Percentiles rank a stretch among this genome's conserved stretches.
Evolutionary conservation across 2,888 invertebrate genomes (phyloP).

Genomic region (Patella caerulea): DNA sequence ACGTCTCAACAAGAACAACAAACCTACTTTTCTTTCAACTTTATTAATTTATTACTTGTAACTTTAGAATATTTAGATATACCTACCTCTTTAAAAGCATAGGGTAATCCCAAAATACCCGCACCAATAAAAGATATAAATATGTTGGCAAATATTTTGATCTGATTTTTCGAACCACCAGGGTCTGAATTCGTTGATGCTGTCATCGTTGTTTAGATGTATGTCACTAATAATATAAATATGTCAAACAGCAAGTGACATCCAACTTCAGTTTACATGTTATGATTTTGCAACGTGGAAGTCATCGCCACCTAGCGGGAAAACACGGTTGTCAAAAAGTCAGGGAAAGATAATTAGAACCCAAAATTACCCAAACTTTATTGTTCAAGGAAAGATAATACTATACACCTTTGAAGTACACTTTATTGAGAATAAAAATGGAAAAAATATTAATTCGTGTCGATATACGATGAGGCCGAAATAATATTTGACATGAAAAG

Average conservation of each 20-base stretch:
- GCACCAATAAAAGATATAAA: constrained; percentile 73
- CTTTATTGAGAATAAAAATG: too few species aligned
- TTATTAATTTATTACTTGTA: background rate
- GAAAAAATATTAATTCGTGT: too few species aligned
- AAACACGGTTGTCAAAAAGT: background rate
- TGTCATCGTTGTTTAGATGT: constrained; percentile 35
- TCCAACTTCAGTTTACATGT: background rate
- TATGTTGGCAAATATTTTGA: constrained; percentile 72
- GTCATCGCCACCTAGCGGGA: background rate
- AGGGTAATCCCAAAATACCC: constrained; percentile 72
- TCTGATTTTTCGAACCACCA: constrained; percentile 57
- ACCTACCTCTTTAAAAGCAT: constrained; percentile 72
- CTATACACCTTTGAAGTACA: too few species aligned
- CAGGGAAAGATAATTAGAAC: too few species aligned
- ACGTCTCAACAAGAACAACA: too few species aligned
- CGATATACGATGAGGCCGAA: too few species aligned
- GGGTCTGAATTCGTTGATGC: constrained; percentile 31
- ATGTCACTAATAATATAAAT: background rate
- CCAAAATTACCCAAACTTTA: too few species aligned
- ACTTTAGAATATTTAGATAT: too few species aligned
- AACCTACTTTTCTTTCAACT: too few species aligned
- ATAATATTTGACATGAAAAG: too few species aligned
- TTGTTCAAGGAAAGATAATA: too few species aligned
- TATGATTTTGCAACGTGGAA: constrained; percentile 1
- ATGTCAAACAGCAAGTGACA: background rate